phyloP scores from a whole-genome alignment of 1,140 invertebrate genomes.

The Scaptomyza montana region DNA sequence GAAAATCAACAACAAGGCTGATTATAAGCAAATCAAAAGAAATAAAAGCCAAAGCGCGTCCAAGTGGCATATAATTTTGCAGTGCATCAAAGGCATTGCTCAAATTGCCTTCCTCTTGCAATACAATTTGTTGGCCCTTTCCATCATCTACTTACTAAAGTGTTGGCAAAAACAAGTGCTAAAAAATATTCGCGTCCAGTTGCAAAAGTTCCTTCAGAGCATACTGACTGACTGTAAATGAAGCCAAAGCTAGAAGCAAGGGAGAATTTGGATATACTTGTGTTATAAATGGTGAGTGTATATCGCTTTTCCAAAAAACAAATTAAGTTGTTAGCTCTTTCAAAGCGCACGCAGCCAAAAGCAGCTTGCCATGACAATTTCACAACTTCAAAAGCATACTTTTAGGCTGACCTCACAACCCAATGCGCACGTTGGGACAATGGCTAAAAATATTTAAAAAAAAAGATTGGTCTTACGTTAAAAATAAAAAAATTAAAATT shows the following conservation, averaged over 20 bases:
- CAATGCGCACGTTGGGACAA: neutral
- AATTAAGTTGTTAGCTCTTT: slow-evolving; percentile 30
- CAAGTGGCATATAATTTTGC: slow-evolving; percentile 55
- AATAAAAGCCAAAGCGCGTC: slow-evolving; percentile 44
- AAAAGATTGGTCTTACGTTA: too few relatives aligned
- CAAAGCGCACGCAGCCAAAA: slow-evolving; percentile 8
- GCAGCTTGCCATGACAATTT: slow-evolving; percentile 61
- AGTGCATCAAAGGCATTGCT: slow-evolving; percentile 60
- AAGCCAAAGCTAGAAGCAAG: neutral
- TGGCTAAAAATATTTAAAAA: neutral
- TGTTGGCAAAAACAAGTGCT: slow-evolving; percentile 27
- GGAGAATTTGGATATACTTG: neutral
- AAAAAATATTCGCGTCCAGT: slow-evolving; percentile 48
- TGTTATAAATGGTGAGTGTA: slow-evolving; percentile 29
- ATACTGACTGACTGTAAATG: neutral
- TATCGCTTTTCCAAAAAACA: slow-evolving; percentile 60
- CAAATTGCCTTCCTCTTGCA: slow-evolving; percentile 7
- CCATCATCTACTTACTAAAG: neutral
- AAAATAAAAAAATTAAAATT: too few relatives aligned
- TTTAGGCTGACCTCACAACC: slow-evolving; percentile 27
- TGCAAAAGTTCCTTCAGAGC: slow-evolving; percentile 38
- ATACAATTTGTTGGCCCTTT: slow-evolving; percentile 17
- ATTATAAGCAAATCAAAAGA: slow-evolving; percentile 76
- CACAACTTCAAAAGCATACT: slow-evolving; percentile 37
- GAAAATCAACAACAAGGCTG: slow-evolving; percentile 63